Percentiles rank a stretch among this genome's conserved stretches.
Evolutionary conservation across 2,797 vertebrate species (phyloP).

Genomic region (Glossophaga mutica): DNA sequence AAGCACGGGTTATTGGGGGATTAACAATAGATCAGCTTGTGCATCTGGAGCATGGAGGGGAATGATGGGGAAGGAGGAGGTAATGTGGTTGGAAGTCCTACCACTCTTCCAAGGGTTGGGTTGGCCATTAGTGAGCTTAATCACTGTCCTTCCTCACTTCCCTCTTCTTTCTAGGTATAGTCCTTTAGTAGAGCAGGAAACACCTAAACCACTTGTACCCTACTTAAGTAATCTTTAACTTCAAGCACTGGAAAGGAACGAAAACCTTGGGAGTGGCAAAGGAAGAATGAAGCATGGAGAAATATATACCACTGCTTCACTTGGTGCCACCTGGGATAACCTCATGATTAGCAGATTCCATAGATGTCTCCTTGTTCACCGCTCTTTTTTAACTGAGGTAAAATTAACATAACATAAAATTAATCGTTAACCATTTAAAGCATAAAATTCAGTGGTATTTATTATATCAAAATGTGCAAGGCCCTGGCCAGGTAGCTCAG

Average conservation of each 20-base stretch:
- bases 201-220: neutral
- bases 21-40: neutral
- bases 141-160: neutral
- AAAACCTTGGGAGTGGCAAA: neutral
- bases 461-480: neutral
- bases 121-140: neutral
- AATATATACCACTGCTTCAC: neutral
- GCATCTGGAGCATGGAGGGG: neutral
- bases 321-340: neutral
- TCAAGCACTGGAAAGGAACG: neutral
- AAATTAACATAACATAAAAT: neutral
- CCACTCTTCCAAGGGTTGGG: neutral
- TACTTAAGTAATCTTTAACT: neutral
- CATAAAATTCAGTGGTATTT: neutral
- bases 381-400: neutral
- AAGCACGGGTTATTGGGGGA: neutral
- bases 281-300: neutral
- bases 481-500: neutral
- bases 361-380: neutral
- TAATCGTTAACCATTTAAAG: slow-evolving; percentile 13
- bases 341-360: neutral
- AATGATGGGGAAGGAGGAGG: neutral
- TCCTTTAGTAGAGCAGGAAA: neutral
- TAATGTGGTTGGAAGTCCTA: neutral
- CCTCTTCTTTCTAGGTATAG: neutral